Base-by-base conservation (phyloP, 2,888 invertebrate genomes). In the Alsophila aescularia region DNA sequence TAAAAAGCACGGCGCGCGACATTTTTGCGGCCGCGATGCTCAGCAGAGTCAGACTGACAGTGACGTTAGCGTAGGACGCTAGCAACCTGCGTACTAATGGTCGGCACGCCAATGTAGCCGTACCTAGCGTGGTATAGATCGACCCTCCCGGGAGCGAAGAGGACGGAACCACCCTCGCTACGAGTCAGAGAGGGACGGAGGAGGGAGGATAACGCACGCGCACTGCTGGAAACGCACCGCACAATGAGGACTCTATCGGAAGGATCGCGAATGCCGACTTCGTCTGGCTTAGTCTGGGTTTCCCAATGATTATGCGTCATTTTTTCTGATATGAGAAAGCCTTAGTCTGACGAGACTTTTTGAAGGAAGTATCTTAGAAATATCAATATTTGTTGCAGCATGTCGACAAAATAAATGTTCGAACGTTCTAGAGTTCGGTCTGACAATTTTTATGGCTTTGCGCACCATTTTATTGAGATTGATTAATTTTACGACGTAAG, bases 1-100 rank as follows among this genome's bases (percentile, higher is more conserved):
- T 85, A 88, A 92, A 89, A 85, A 93, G 89, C 87, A 93, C 91
- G 88, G 91, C 92, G 83, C 92, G 93, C 93, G 93, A 87, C 93
- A 93, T 93, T 83, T 84, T 92, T 81, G 91, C 90, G 88, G 85
- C 84, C 90, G 89, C 90, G 85, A 67, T 78, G 80, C 83, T 82
- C 77, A 77, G 71, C 75, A 75, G 64, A 62, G 70, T 74, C 75
- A 76, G 81, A 80, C 79, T 80, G 79, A 73, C 74, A 71, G 74
- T 80, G 79, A 86, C 90, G 89, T 89, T 80, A 73, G 73, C 69
- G 69, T 79, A 72, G 72, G 75, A 82, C 87, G 86, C 86, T 81
- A 81, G 79, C 83, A 87, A 85, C 86, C 90, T 90, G 89, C 90
- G 90, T 89, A 90, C 90, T 90, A 85, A 81, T 75, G 67, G 66